Evolutionary conservation across 2,888 invertebrate species (phyloP), one percentile per base, ranked within the genome.

Genomic region (Tachina lurida): DNA sequence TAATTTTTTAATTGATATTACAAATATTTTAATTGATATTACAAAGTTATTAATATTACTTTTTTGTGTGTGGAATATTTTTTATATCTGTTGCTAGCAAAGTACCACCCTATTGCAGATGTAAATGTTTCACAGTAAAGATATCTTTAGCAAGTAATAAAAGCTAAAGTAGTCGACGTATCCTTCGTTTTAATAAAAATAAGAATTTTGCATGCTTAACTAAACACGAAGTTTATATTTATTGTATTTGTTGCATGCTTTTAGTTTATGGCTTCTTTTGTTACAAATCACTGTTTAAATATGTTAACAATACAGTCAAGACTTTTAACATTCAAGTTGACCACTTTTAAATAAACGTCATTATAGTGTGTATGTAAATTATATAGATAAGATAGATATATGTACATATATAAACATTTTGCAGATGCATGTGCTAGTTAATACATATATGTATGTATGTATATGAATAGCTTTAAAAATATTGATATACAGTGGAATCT

Each of bases 321-420:
- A 81, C 84, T 86, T 84, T 86, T 81, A 81, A 84, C 84, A 84
- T 81, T 75, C 74, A 77, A 86, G 86, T 84, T 86, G 86, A 84
- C 84, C 86, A 81, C 77, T 86, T 78, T 58, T 77, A 78, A 78
- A 76, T 84, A 84, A 80, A 84, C 83, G 68, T 80, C 82, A 78
- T 68, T 79, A 70, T 49, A 41, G 67, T n/a, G 39, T 39, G 1
- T 60, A n/a, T 22, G 22, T 56, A 7, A 22, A 54, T 19, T 58
- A 60, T 31, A 31, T 41, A 15, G 13, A 58, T 31, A 58, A 7
- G 13, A 58, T 39, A 58, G 31, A 31, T 31, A n/a, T 39, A 58
- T 58, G 12, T 41, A 39, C 3, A 41, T n/a, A 5, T 17, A 17
- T 2, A 43, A 19, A 10, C 13, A 43, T 43, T 13, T 43, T 10